Conservation (phyloP, 2,113 vertebrate species). For the Lepisosteus osseus region DNA sequence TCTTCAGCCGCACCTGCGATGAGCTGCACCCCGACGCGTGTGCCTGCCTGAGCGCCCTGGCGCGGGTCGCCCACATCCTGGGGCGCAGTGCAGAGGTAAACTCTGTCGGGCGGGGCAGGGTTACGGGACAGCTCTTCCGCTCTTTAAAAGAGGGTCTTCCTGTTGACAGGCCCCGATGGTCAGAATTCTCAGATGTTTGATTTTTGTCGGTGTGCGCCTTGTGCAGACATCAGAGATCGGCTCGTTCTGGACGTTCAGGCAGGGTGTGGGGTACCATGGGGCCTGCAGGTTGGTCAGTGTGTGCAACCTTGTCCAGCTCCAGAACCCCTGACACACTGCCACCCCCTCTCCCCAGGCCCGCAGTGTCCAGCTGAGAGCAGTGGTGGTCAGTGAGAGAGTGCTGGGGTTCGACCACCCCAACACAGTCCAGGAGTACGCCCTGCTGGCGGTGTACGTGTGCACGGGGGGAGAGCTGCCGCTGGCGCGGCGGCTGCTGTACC, state of each 20-base stretch:
- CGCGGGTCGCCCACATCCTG: conserved; percentile 63
- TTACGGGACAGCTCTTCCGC: neutral
- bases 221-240: too few relatives aligned
- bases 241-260: too few relatives aligned
- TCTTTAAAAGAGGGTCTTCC: too few relatives aligned
- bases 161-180: too few relatives aligned
- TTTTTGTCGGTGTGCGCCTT: too few relatives aligned
- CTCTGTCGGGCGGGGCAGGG: neutral
- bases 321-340: too few relatives aligned
- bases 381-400: conserved; percentile 73
- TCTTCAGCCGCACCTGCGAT: conserved; percentile 68
- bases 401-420: conserved; percentile 72
- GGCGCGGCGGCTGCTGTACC: conserved; percentile 70
- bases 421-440: conserved; percentile 72
- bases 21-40: conserved; percentile 68
- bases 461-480: conserved; percentile 64
- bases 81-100: conserved; percentile 40
- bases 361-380: conserved; percentile 67
- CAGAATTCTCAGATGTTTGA: too few relatives aligned
- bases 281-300: too few relatives aligned
- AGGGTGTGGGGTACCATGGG: too few relatives aligned
- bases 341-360: conserved; percentile 56
- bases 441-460: conserved; percentile 64
- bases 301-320: too few relatives aligned
- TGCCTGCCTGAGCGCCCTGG: conserved; percentile 62